phyloP scores from a whole-genome alignment of 2,888 invertebrate species.

The Tricholauxania praeusta region DNA sequence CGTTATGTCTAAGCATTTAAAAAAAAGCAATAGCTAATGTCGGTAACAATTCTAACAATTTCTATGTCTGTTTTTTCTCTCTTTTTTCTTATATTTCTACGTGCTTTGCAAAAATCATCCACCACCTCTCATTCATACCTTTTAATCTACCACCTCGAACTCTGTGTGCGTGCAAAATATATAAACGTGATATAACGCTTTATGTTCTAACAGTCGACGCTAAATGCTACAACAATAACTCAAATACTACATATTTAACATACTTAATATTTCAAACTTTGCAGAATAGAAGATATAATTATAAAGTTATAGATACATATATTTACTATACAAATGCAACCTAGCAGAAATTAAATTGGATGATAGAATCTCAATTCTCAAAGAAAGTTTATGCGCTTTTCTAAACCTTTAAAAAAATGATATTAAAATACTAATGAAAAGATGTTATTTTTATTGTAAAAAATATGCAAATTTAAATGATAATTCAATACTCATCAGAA shows the following conservation, averaged over 20 bases:
- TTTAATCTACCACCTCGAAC: neutral
- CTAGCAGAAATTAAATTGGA: neutral
- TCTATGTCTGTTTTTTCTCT: conserved; percentile 9
- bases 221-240: conserved; percentile 19
- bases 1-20: neutral
- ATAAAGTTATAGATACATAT: conserved; percentile 5
- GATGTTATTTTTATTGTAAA: conserved; percentile 12
- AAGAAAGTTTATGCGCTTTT: conserved; percentile 20
- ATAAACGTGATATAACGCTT: neutral
- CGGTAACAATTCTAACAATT: conserved; percentile 7
- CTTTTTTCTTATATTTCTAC: conserved; percentile 12
- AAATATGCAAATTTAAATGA: conserved; percentile 5
- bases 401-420: conserved; percentile 9
- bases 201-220: conserved; percentile 16
- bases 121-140: conserved; percentile 8
- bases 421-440: conserved; percentile 12
- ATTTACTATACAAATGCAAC: neutral
- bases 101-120: neutral
- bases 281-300: neutral
- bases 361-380: neutral
- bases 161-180: neutral
- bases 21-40: neutral
- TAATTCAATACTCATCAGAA: conserved; percentile 11
- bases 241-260: conserved; percentile 7
- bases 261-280: conserved; percentile 7